Evolutionary conservation across 2,888 invertebrate genomes (phyloP), one percentile per base, ranked within the genome.

Genomic region (Maniola hyperantus): DNA sequence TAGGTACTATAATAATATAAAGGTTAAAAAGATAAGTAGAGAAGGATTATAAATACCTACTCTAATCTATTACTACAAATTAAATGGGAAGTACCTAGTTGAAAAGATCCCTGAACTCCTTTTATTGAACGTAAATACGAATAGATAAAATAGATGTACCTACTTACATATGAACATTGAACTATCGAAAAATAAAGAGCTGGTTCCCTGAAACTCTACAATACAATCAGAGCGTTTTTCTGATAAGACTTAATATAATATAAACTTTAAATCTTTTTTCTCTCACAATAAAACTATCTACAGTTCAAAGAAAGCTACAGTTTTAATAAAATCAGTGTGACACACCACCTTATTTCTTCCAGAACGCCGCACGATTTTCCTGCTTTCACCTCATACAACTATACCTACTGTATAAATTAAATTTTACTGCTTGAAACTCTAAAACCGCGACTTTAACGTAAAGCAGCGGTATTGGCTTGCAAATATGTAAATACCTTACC

Each of bases 401-500:
- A 20, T n/a, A 6, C n/a, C n/a, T n/a, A 18, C 54, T 36, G 54
- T 20, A 42, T 57, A 57, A 42, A 57, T 57, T 20, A 42, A 57
- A 57, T 57, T 57, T 42, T 7, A 42, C 39, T 13, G 57, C 57
- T 59, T 4, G n/a, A 59, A 46, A 46, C 15, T 59, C 46, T 46
- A 26, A 46, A 59, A 59, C 46, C 46, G 15, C 15, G 33, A 60
- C 18, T 50, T 59, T 33, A 59, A 59, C 50, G 48, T 60, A 36
- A 34, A 60, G 18, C 48, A 34, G 34, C 48, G 60, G 60, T 20
- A 60, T 39, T 60, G 48, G 60, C 18, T 50, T 48, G 59, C 48
- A 60, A 48, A 60, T n/a, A n/a, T 60, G 60, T 60, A 66, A 66
- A 69, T 69, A 66, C 66, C 66, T 64, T 55, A 44, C 69, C 60